Conservation (phyloP, 2,888 invertebrate genomes). For the Acleris cristana region DNA sequence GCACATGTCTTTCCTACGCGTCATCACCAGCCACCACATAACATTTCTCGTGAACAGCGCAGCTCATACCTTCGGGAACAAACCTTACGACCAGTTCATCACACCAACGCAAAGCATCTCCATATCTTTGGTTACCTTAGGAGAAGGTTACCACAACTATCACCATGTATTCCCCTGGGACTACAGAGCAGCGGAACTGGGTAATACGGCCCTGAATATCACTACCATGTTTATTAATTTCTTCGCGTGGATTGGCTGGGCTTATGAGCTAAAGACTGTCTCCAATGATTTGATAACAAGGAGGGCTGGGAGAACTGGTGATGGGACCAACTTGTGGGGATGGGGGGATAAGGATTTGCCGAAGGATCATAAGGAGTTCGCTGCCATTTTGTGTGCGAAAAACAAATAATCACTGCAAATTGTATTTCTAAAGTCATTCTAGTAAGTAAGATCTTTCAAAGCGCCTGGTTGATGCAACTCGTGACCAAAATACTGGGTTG, state of each 20-base stretch:
- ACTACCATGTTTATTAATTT: slow-evolving; percentile 26
- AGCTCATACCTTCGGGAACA: slow-evolving; percentile 94
- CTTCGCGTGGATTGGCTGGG: slow-evolving; percentile 85
- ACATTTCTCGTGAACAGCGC: slow-evolving; percentile 97
- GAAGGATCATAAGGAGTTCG: background rate
- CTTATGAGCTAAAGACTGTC: slow-evolving; percentile 90
- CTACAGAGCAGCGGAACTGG: slow-evolving; percentile 88
- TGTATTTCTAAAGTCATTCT: too few relatives aligned
- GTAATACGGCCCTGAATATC: slow-evolving; percentile 48
- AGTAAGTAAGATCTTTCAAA: too few relatives aligned
- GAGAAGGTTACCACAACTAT: slow-evolving; percentile 93
- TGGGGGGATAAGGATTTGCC: slow-evolving; percentile 11
- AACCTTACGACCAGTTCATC: slow-evolving; percentile 92
- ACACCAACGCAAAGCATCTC: slow-evolving; percentile 10
- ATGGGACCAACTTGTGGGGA: slow-evolving; percentile 20
- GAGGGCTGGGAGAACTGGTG: slow-evolving; percentile 20
- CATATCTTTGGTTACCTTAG: slow-evolving; percentile 15
- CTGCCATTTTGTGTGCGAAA: background rate
- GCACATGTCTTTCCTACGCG: slow-evolving; percentile 90
- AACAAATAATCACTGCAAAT: background rate
- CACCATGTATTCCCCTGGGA: slow-evolving; percentile 92
- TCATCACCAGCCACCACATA: slow-evolving; percentile 89
- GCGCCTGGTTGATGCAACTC: too few relatives aligned
- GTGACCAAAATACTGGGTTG: too few relatives aligned
- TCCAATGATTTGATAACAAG: background rate